These are phyloP conservation scores for Epinephelus moara DNA, from an alignment of 2,113 vertebrate genomes.

Conservation along the genomic window DNA sequence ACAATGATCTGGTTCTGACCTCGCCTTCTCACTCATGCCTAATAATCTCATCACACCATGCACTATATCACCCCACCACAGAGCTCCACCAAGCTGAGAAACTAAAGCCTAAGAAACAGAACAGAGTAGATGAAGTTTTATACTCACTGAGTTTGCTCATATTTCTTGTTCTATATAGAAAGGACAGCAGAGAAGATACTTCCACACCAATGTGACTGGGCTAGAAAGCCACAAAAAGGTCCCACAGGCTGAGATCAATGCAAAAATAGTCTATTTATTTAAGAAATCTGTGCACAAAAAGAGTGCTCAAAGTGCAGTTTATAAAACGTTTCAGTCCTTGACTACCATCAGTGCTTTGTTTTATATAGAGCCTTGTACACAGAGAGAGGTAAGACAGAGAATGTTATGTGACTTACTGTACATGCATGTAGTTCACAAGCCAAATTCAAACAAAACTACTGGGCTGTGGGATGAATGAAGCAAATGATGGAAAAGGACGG, in stretches of 20 bases:
- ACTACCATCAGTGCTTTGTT: too few relatives aligned
- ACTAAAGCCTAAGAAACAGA: neutral
- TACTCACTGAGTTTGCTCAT: neutral
- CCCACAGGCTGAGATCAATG: too few relatives aligned
- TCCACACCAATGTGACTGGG: too few relatives aligned
- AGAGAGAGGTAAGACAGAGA: neutral
- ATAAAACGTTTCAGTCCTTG: too few relatives aligned
- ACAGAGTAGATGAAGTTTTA: neutral
- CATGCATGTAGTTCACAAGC: neutral
- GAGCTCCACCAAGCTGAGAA: slow-evolving; percentile 12
- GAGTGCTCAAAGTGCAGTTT: too few relatives aligned
- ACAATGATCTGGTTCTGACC: slow-evolving; percentile 77
- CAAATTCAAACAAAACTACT: neutral
- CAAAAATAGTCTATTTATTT: too few relatives aligned
- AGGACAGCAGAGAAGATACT: too few relatives aligned
- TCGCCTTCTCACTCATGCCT: slow-evolving; percentile 84
- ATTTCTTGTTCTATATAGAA: neutral
- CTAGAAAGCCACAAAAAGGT: too few relatives aligned
- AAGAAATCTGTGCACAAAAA: too few relatives aligned
- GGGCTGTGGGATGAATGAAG: neutral
- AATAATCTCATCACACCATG: slow-evolving; percentile 86
- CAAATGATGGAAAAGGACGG: too few relatives aligned
- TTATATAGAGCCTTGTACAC: neutral
- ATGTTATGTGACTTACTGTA: neutral
- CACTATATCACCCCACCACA: slow-evolving; percentile 64